Conservation (phyloP, 2,113 vertebrate species). For the Aptenodytes forsteri region DNA sequence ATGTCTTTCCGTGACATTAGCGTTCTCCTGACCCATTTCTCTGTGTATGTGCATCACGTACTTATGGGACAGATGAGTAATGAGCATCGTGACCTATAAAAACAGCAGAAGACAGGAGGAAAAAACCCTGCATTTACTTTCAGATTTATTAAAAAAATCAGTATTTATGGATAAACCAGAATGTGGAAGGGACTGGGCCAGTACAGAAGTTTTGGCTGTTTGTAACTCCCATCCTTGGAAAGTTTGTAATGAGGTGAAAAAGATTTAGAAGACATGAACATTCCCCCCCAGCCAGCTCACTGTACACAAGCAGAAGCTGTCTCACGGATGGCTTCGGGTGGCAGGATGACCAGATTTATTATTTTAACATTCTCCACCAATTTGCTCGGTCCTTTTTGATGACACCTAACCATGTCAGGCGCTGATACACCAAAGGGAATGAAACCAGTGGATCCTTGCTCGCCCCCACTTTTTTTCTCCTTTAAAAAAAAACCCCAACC, state of each 20-base stretch:
- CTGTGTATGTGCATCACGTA: not conserved
- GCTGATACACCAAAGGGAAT: not conserved
- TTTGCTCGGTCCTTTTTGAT: not conserved
- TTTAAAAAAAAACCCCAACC: not conserved
- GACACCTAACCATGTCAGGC: not conserved
- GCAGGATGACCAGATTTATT: not conserved
- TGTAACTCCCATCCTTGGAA: not conserved
- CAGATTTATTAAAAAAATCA: not conserved
- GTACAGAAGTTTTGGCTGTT: not conserved
- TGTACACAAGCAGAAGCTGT: not conserved
- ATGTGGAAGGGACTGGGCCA: not conserved
- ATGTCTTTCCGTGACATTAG: not conserved
- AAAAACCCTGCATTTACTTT: not conserved
- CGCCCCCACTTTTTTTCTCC: rapidly evolving
- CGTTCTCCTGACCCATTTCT: not conserved
- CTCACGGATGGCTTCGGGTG: rapidly evolving
- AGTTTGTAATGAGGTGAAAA: not conserved
- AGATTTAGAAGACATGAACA: not conserved
- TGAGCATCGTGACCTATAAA: not conserved
- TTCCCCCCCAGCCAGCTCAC: not conserved
- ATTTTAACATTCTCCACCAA: not conserved
- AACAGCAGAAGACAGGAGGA: not conserved
- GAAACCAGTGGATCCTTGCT: not conserved
- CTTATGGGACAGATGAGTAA: not conserved
- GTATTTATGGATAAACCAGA: not conserved